A percentile compares a stretch with the other conserved stretches of the same genome.
Evolutionary conservation across 2,797 vertebrate species (phyloP).

Genomic region (Pangasius djambal): DNA sequence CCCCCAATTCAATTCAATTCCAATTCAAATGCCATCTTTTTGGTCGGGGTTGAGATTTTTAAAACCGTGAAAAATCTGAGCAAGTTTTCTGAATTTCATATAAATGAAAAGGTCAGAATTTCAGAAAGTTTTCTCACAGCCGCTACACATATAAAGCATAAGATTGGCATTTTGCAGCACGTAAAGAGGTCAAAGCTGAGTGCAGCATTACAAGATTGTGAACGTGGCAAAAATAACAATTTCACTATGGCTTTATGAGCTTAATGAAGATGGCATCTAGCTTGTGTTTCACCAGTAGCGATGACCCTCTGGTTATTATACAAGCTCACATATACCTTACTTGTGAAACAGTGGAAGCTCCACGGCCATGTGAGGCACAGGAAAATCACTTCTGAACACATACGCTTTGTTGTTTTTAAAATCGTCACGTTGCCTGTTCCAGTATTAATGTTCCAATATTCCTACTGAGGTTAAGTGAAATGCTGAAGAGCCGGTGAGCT

Average conservation of each 20-base stretch:
- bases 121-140: neutral
- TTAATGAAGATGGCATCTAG: too few relatives aligned
- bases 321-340: neutral
- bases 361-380: too few relatives aligned
- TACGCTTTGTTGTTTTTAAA: neutral
- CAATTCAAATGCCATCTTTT: neutral
- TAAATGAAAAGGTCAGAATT: conserved; percentile 24
- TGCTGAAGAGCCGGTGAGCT: neutral
- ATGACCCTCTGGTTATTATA: neutral
- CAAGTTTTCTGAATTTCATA: neutral
- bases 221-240: neutral
- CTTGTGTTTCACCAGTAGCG: neutral
- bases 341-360: neutral
- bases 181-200: conserved; percentile 2
- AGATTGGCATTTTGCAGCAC: conserved; percentile 2
- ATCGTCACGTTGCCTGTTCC: neutral
- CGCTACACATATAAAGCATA: neutral
- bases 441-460: neutral
- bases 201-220: conserved; percentile 2
- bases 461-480: neutral
- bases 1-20: too few relatives aligned
- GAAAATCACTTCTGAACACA: neutral
- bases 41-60: neutral
- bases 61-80: neutral
- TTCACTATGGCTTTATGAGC: neutral